phyloP scores from a whole-genome alignment of 2,797 vertebrate species.

The Synaphobranchus kaupii region DNA sequence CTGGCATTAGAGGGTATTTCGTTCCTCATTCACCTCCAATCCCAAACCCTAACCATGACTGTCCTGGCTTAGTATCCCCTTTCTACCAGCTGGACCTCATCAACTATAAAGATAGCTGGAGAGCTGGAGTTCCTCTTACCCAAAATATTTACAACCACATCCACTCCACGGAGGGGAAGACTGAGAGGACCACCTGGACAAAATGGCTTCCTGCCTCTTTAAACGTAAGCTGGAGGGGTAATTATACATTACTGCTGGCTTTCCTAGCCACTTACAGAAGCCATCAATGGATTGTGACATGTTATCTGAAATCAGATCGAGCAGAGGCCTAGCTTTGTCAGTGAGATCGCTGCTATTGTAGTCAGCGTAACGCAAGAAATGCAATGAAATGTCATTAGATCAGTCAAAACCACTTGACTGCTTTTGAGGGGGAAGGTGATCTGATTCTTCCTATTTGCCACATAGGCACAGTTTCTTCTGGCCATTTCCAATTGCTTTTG shows the following conservation, averaged over 20 bases:
- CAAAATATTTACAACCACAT: background rate
- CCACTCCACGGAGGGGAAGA: background rate
- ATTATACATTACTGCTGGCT: background rate
- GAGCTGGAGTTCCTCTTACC: constrained; percentile 14
- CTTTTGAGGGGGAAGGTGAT: background rate
- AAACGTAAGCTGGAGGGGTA: background rate
- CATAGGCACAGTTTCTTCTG: background rate
- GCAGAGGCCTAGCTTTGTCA: background rate
- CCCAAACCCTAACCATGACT: constrained; percentile 11
- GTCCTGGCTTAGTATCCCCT: constrained; percentile 15
- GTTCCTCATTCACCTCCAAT: constrained; percentile 13
- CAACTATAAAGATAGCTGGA: constrained; percentile 25
- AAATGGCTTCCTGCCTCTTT: background rate
- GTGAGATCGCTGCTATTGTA: background rate
- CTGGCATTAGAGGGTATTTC: background rate
- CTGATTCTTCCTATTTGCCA: background rate
- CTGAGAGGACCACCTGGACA: background rate
- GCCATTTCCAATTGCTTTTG: background rate
- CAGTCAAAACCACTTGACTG: background rate
- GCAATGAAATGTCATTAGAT: background rate
- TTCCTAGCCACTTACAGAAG: background rate
- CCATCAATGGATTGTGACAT: background rate
- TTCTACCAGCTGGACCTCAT: constrained; percentile 26
- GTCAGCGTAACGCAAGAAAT: background rate
- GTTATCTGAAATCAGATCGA: background rate